phyloP scores from a whole-genome alignment of 2,113 vertebrate species.

The Cichladusa arquata region DNA sequence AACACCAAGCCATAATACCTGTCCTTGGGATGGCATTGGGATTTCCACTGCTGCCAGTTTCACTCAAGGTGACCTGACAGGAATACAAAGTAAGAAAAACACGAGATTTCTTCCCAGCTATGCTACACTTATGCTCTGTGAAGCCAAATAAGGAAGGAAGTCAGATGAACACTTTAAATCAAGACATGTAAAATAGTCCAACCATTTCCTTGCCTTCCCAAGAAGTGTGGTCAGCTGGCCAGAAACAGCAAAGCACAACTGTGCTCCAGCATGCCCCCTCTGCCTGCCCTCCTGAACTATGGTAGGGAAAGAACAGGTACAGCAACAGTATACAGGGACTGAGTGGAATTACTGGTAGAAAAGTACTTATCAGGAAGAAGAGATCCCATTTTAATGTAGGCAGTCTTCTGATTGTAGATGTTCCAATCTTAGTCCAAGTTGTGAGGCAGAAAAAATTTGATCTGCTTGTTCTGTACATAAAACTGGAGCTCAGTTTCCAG shows the following conservation, averaged over 20 bases:
- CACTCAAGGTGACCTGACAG: neutral
- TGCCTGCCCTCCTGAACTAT: neutral
- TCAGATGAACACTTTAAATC: neutral
- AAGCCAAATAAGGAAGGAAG: neutral
- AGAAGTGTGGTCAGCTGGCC: neutral
- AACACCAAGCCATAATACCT: neutral
- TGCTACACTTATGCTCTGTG: neutral
- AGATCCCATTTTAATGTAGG: neutral
- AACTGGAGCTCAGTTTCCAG: neutral
- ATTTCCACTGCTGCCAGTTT: neutral
- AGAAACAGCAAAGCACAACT: neutral
- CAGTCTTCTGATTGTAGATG: neutral
- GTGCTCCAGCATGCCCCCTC: neutral
- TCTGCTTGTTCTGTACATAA: neutral
- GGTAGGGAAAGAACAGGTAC: neutral
- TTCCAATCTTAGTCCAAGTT: neutral
- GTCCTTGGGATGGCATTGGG: neutral
- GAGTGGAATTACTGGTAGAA: neutral
- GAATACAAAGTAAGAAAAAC: neutral
- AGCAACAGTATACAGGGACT: neutral
- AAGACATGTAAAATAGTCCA: neutral
- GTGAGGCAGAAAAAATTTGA: neutral
- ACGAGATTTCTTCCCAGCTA: neutral
- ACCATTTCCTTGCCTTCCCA: neutral
- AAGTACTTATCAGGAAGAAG: neutral